Evolutionary conservation across 2,113 vertebrate species (phyloP).

Genomic region (Podocnemis expansa): DNA sequence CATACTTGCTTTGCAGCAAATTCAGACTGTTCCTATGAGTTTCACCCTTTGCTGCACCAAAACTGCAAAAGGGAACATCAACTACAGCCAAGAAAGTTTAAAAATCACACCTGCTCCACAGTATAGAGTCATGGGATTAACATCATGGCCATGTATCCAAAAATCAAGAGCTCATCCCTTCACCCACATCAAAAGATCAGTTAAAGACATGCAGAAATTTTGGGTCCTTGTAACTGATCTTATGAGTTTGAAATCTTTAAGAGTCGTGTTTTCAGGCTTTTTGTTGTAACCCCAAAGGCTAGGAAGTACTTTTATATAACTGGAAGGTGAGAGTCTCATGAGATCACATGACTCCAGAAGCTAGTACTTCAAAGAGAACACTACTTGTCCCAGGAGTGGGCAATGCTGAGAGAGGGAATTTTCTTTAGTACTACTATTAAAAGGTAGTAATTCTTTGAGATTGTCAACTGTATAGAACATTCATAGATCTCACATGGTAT

Average conservation of each 20-base stretch:
- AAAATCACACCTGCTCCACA: too few relatives aligned
- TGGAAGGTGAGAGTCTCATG: not conserved
- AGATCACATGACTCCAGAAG: not conserved
- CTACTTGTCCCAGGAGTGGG: not conserved
- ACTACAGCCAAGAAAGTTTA: not conserved
- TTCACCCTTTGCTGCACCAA: not conserved
- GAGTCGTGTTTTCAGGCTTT: not conserved
- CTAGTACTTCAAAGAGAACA: not conserved
- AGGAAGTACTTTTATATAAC: not conserved
- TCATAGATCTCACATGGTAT: not conserved
- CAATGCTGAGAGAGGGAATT: not conserved
- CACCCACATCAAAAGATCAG: conserved; percentile 16
- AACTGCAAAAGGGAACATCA: not conserved
- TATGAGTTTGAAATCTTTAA: not conserved
- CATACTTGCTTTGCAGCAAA: not conserved
- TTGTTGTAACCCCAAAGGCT: not conserved
- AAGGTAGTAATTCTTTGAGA: not conserved
- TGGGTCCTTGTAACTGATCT: not conserved
- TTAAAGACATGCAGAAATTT: not conserved
- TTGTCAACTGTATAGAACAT: not conserved
- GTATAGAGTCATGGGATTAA: not conserved
- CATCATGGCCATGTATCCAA: not conserved
- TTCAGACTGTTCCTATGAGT: not conserved
- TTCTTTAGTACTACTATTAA: not conserved
- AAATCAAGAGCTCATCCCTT: conserved; percentile 3